phyloP scores from a whole-genome alignment of 2,113 vertebrate species.

The Poicephalus meyeri region DNA sequence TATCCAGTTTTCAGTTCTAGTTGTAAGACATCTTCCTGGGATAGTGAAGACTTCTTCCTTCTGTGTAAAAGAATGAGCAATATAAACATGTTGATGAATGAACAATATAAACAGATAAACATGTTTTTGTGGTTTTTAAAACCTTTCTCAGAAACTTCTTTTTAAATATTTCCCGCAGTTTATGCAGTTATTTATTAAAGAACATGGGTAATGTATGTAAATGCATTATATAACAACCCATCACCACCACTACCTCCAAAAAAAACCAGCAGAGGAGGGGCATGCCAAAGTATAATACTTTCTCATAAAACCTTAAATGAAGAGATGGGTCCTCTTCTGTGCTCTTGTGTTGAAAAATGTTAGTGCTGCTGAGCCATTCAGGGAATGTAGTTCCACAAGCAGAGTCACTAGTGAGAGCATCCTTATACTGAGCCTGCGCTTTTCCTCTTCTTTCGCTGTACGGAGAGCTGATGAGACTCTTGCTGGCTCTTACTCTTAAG shows the following conservation, averaged over 20 bases:
- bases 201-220: not conserved
- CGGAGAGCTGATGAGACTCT: not conserved
- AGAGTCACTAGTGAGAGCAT: not conserved
- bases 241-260: too few species aligned
- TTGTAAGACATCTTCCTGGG: not conserved
- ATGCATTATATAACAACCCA: not conserved
- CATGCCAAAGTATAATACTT: not conserved
- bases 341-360: not conserved
- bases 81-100: not conserved
- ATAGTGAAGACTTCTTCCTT: not conserved
- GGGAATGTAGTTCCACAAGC: not conserved
- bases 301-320: not conserved
- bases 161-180: not conserved
- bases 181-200: not conserved
- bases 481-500: not conserved
- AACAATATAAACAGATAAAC: not conserved
- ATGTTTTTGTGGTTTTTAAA: not conserved
- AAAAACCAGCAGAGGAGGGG: not conserved
- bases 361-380: not conserved
- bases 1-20: not conserved
- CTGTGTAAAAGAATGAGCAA: not conserved
- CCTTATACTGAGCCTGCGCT: fast-evolving
- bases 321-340: not conserved
- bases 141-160: not conserved
- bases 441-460: not conserved